Evolutionary conservation across 2,113 vertebrate genomes (phyloP).

Genomic region (Malurus alboscapulatus): DNA sequence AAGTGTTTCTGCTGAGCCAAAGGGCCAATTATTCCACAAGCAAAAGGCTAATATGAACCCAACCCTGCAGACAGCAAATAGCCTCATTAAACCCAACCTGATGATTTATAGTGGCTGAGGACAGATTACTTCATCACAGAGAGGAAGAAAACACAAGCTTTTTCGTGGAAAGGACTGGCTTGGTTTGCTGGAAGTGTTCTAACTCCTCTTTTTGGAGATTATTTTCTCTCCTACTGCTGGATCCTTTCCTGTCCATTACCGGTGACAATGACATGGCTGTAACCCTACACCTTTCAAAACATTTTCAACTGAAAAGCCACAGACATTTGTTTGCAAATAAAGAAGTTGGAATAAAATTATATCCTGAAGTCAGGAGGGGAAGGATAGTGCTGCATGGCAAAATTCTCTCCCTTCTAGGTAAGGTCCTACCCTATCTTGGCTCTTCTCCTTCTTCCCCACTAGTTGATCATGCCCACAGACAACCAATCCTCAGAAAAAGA

Average conservation of each 20-base stretch:
- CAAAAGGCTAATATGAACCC: not conserved
- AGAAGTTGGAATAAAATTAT: not conserved
- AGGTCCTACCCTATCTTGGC: fast-evolving
- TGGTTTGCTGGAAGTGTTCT: not conserved
- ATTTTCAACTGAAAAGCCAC: not conserved
- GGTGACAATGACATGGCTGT: not conserved
- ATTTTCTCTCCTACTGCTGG: not conserved
- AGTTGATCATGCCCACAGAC: not conserved
- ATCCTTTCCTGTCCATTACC: not conserved
- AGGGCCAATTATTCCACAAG: not conserved
- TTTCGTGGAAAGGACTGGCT: not conserved
- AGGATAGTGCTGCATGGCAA: not conserved
- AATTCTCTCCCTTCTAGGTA: not conserved
- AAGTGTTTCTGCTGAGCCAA: not conserved
- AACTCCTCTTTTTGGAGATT: not conserved
- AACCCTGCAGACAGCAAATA: not conserved
- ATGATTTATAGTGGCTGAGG: slow-evolving; percentile 1
- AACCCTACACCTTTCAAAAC: not conserved
- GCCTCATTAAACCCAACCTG: not conserved
- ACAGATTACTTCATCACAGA: not conserved
- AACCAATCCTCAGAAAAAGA: not conserved
- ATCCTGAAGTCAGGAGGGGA: not conserved
- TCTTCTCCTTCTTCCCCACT: not conserved
- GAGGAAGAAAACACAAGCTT: not conserved
- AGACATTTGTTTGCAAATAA: not conserved